Conservation (phyloP, 2,888 invertebrate genomes). For the Omphaloscelis lunosa region DNA sequence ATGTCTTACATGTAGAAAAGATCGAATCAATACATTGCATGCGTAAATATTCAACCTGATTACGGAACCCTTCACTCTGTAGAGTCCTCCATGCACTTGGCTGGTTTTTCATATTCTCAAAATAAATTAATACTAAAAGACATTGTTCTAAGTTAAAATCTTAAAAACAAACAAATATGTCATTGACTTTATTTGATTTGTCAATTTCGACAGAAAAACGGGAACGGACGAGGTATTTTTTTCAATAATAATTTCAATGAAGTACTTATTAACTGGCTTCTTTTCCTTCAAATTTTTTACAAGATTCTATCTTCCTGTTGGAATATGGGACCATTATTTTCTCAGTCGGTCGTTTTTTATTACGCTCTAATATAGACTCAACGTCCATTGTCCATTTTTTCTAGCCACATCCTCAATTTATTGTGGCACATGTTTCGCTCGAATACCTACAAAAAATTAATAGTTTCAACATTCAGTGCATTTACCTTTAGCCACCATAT, state of each 20-base stretch:
- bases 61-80: not conserved
- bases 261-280: not conserved
- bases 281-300: not conserved
- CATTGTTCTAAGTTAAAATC: constrained; percentile 2
- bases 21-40: too few species aligned
- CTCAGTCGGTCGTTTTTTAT: constrained; percentile 8
- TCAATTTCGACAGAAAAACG: constrained; percentile 67
- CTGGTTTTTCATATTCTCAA: not conserved
- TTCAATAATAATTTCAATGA: constrained; percentile 1
- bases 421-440: constrained; percentile 88
- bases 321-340: constrained; percentile 26
- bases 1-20: constrained; percentile 79
- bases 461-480: constrained; percentile 77
- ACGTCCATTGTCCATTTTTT: constrained; percentile 88
- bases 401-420: constrained; percentile 90
- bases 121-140: constrained; percentile 27
- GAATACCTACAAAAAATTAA: constrained; percentile 85
- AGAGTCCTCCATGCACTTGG: not conserved
- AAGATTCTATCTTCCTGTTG: not conserved
- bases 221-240: constrained; percentile 65
- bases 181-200: constrained; percentile 51
- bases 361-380: constrained; percentile 55
- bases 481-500: constrained; percentile 77
- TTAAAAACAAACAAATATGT: constrained; percentile 32
- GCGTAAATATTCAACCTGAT: too few species aligned